Base-by-base conservation (phyloP, 35 echinoderm and acorn worm species). In the Eucidaris tribuloides region DNA sequence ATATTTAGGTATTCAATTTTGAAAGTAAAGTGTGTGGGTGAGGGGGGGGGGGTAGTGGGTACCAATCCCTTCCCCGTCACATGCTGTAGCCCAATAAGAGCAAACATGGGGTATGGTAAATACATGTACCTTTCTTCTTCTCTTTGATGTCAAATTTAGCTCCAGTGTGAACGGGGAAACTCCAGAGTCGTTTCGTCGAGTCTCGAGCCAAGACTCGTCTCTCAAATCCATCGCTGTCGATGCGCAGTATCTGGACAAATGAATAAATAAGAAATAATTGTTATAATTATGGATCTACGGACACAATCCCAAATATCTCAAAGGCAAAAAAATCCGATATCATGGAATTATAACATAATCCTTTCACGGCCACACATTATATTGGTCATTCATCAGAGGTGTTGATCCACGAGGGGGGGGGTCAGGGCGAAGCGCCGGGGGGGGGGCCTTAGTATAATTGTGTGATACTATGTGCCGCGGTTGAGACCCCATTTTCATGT, bases 71-170 rank as follows among this genome's bases (percentile, higher is more conserved):
- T 11, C n/a, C 48, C n/a, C 48, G 48, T 11, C 9, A n/a, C n/a
- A 52, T 11, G n/a, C 48, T 11, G 48, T 11, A 52, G n/a, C 9
- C n/a, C 48, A 52, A n/a, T 52, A n/a, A 52, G n/a, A 9, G 9
- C 9, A 52, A 52, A n/a, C 9, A 52, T 9, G 9, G n/a, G n/a
- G n/a, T 11, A 11, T n/a, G 48, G n/a, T 11, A 52, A 52, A 52
- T 9, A 52, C 9, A 52, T n/a, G 9, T 52, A 52, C 48, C n/a
- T 11, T 52, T 52, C 48, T 52, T 41, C 41, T 74, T 74, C 15
- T 40, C 68, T 22, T 42, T 44, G 68, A 74, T 74, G 24, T 74
- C 68, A 74, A 74, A 74, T 22, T 74, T 74, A n/a, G 40, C 40
- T 38, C 68, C 68, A 7, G 68, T 74, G n/a, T 74, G 68, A 40